Evolutionary conservation across 2,113 vertebrate genomes (phyloP).

Genomic region (Phyllostomus discolor): DNA sequence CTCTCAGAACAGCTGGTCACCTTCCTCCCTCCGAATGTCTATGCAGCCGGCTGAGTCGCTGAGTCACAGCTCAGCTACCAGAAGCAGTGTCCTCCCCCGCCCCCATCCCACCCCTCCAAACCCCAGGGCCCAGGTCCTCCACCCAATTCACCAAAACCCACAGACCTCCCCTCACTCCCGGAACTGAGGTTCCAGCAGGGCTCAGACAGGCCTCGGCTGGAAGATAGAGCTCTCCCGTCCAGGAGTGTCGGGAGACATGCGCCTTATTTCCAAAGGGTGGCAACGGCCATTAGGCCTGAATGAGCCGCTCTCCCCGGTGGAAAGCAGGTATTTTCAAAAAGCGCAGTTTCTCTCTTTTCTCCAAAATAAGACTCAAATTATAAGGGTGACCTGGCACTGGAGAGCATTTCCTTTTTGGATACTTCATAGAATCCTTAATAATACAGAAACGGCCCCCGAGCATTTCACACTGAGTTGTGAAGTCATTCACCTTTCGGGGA

Average conservation of each 20-base stretch:
- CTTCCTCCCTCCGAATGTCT: neutral
- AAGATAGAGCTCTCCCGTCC: neutral
- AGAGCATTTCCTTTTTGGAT: constrained; percentile 17
- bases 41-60: fast-evolving
- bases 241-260: neutral
- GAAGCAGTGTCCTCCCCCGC: fast-evolving
- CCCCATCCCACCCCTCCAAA: neutral
- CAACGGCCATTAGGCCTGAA: neutral
- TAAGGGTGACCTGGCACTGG: constrained; percentile 32
- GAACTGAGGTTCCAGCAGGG: neutral
- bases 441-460: constrained; percentile 66
- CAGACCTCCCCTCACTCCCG: neutral
- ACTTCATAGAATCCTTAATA: constrained; percentile 61
- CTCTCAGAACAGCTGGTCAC: neutral
- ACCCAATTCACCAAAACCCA: neutral
- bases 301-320: neutral
- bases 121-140: neutral
- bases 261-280: constrained; percentile 25
- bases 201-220: neutral
- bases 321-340: constrained; percentile 54
- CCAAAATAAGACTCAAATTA: constrained; percentile 49
- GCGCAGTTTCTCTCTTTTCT: constrained; percentile 43
- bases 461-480: constrained; percentile 67
- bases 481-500: constrained; percentile 71
- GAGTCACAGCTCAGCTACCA: neutral